Conservation (phyloP, 2,113 vertebrate species). For the Nothobranchius furzeri region DNA sequence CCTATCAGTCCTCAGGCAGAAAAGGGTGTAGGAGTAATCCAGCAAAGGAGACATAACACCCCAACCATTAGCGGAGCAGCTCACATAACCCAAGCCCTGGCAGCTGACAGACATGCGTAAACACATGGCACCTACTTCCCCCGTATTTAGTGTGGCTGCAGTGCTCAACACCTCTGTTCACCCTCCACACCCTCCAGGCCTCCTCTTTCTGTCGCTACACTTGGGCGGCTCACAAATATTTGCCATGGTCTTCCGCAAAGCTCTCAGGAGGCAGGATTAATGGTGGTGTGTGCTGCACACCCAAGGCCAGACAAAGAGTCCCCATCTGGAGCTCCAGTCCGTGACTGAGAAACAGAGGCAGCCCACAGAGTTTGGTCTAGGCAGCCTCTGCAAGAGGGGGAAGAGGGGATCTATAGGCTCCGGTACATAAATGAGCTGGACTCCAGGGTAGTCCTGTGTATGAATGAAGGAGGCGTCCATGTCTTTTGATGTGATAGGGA, state of each 20-base stretch:
- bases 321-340: slow-evolving; percentile 72
- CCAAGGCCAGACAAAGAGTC: slow-evolving; percentile 61
- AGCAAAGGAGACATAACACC: slow-evolving; percentile 68
- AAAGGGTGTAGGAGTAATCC: slow-evolving; percentile 55
- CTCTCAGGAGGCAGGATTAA: slow-evolving; percentile 68
- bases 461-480: slow-evolving; percentile 59
- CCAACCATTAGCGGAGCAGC: slow-evolving; percentile 59
- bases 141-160: slow-evolving; percentile 49
- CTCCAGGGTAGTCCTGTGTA: slow-evolving; percentile 38
- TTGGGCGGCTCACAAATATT: slow-evolving; percentile 71
- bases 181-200: slow-evolving; percentile 4
- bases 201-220: slow-evolving; percentile 58
- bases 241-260: slow-evolving; percentile 55
- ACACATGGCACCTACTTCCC: slow-evolving; percentile 65
- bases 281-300: slow-evolving; percentile 60
- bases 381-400: not conserved
- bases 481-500: slow-evolving; percentile 58
- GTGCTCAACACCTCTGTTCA: slow-evolving; percentile 52
- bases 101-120: slow-evolving; percentile 69
- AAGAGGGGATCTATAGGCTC: slow-evolving; percentile 50
- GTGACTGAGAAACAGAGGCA: slow-evolving; percentile 66
- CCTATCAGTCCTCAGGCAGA: slow-evolving; percentile 55
- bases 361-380: slow-evolving; percentile 58
- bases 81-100: slow-evolving; percentile 66
- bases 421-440: slow-evolving; percentile 60